A percentile compares a stretch with the other conserved stretches of the same genome.
phyloP scores from a whole-genome alignment of 2,888 invertebrate genomes.

The Ochropleura plecta region DNA sequence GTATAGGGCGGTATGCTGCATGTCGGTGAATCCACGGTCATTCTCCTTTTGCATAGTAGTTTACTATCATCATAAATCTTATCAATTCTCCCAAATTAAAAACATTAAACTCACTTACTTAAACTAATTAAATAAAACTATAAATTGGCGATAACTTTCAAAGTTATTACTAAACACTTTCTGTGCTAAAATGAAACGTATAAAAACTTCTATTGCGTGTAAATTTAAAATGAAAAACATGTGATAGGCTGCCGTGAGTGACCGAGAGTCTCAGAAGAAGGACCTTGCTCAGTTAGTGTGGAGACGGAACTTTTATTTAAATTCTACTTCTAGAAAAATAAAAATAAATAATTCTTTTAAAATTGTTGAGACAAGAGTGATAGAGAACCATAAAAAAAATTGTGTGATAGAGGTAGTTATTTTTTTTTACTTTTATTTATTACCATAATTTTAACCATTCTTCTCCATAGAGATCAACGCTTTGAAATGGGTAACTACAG shows the following conservation, averaged over 20 bases:
- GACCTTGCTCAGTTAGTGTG: constrained; percentile 28
- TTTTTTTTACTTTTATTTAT: neutral
- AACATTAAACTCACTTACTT: constrained; percentile 7
- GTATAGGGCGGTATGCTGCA: no score
- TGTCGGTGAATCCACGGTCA: no score
- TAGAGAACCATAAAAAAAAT: neutral
- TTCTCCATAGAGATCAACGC: no score
- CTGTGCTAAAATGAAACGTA: constrained; percentile 45
- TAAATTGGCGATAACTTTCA: constrained; percentile 58
- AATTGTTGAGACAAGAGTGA: neutral
- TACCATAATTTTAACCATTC: neutral
- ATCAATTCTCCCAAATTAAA: neutral
- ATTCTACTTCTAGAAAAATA: neutral
- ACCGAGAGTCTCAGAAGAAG: constrained; percentile 31
- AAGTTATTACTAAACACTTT: constrained; percentile 48
- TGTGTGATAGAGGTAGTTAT: neutral
- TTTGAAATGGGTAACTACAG: no score
- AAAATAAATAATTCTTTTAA: no score
- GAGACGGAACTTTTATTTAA: constrained; percentile 53
- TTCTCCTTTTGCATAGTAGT: neutral
- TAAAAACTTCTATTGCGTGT: constrained; percentile 72
- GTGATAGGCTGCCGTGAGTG: constrained; percentile 69
- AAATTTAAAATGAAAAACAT: constrained; percentile 74
- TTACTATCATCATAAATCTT: neutral
- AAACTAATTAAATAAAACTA: constrained; percentile 42